These are phyloP conservation scores for Oligia latruncula DNA, from an alignment of 2,888 invertebrate genomes.

Conservation along the genomic window DNA sequence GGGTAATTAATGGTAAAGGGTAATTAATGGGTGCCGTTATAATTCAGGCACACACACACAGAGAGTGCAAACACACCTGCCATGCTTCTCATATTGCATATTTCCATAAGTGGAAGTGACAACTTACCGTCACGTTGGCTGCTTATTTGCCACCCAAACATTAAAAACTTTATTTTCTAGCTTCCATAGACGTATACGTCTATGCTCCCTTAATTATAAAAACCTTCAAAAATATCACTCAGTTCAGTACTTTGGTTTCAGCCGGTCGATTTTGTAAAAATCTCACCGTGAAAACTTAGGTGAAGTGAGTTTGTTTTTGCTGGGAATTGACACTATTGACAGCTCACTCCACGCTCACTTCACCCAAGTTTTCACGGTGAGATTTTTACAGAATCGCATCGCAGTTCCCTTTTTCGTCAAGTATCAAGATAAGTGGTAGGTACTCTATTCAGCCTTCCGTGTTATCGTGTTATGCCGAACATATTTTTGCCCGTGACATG, in stretches of 20 bases:
- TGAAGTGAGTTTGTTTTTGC: too few relatives aligned
- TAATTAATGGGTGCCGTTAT: neutral
- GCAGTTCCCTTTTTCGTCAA: neutral
- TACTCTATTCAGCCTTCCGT: constrained; percentile 23
- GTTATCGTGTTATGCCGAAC: constrained; percentile 31
- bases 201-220: neutral
- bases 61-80: neutral
- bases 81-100: neutral
- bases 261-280: too few relatives aligned
- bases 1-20: neutral
- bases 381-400: too few relatives aligned
- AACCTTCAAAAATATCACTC: neutral
- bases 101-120: neutral
- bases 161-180: neutral
- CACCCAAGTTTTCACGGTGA: too few relatives aligned
- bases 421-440: constrained; percentile 1
- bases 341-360: too few relatives aligned
- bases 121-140: neutral
- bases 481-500: constrained; percentile 43
- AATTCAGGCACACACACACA: too few relatives aligned
- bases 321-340: too few relatives aligned
- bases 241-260: neutral
- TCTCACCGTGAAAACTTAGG: too few relatives aligned
- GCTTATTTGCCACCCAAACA: neutral
- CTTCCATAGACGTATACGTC: neutral